Evolutionary conservation across 2,888 invertebrate genomes (phyloP).

Genomic region (Acanthosepion lycidas): DNA sequence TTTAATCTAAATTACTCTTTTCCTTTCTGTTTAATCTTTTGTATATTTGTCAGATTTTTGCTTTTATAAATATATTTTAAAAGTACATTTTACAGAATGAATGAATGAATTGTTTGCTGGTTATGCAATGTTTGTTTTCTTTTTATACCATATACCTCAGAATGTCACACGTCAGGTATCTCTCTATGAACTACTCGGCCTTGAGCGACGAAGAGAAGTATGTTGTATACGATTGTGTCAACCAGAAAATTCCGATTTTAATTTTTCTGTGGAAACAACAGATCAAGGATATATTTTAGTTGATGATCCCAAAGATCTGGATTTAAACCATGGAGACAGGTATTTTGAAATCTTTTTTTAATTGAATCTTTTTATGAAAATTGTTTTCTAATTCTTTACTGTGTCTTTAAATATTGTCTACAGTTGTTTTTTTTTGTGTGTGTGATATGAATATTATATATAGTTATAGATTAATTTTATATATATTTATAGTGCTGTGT

Average conservation of each 20-base stretch:
- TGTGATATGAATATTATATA: too few relatives aligned
- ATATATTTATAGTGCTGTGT: too few relatives aligned
- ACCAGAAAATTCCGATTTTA: slow-evolving; percentile 33
- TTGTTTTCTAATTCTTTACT: neutral
- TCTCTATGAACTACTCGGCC: slow-evolving; percentile 45
- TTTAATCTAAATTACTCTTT: too few relatives aligned
- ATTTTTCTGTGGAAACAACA: slow-evolving; percentile 39
- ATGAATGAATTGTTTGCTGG: neutral
- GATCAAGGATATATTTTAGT: slow-evolving; percentile 43
- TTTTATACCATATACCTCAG: neutral
- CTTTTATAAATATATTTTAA: neutral
- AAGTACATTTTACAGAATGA: neutral
- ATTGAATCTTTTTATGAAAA: neutral
- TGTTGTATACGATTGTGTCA: neutral
- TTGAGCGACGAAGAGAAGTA: slow-evolving; percentile 40
- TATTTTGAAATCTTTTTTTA: neutral
- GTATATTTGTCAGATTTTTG: neutral
- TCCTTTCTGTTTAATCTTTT: too few relatives aligned
- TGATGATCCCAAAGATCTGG: neutral
- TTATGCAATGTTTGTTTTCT: neutral
- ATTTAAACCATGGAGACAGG: slow-evolving; percentile 42
- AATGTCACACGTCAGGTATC: slow-evolving; percentile 24
- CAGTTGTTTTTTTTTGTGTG: neutral
- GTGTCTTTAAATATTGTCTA: neutral
- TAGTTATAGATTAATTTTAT: too few relatives aligned